Evolutionary conservation across 2,797 vertebrate genomes (phyloP), one percentile per base, ranked within the genome.

Genomic region (Sparidentex hasta): DNA sequence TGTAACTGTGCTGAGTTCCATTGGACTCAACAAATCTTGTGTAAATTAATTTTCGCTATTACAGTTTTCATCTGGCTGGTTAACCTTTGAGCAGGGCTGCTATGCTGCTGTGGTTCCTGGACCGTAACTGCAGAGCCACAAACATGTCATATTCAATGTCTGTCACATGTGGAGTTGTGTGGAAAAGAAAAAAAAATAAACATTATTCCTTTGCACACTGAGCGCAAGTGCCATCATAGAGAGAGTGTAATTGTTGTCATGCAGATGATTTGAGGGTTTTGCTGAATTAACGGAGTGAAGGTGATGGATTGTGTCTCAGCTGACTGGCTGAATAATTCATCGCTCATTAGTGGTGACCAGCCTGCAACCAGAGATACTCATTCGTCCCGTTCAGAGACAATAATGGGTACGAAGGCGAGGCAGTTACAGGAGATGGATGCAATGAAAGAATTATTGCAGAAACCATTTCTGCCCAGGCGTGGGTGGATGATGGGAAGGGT

Each of bases 401-500:
- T 77, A 38, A 74, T 12, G 20, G 47, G 21, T 41, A 52, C 38
- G 51, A 4, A 57, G 29, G 59, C 55, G 3, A 50, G 54, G 69
- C 70, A 3, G 51, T 58, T 59, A 27, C 55, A 38, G 69, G 18
- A 14, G n/a, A 56, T 27, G 65, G 33, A 64, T 51, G 17, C 59
- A 67, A 76, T 78, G n/a, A 71, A 51, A 50, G 11, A 72, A 56
- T 72, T 33, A 69, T n/a, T 41, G 54, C 65, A 59, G 57, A 65
- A 25, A 52, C 46, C 21, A 56, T 64, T 70, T 61, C 14, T 65
- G 54, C 52, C 21, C 20, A 4, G 20, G 38, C 3, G 74, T 72
- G 29, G 65, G 74, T 2, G 68, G 67, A 63, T 82, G 48, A 82
- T 29, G 44, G 63, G 61, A 82, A 67, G 65, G 70, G 57, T 52